These are phyloP conservation scores for Heterotilapia buettikoferi DNA, from an alignment of 2,113 vertebrate genomes.

Conservation along the genomic window DNA sequence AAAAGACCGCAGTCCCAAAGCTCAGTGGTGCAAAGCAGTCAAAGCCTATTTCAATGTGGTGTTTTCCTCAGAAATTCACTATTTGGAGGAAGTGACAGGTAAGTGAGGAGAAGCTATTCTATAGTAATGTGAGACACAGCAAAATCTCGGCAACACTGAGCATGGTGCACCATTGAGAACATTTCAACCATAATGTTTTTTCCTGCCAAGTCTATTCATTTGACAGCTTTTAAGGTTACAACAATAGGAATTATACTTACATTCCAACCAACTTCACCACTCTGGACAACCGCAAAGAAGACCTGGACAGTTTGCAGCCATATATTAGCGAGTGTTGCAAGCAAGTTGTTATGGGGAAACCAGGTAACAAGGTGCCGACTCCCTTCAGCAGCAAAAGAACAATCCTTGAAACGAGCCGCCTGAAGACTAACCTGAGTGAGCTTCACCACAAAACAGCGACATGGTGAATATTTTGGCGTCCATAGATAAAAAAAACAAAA, in stretches of 20 bases:
- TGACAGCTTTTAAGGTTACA: not conserved
- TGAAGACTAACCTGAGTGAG: not conserved
- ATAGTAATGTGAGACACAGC: not conserved
- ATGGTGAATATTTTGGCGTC: not conserved
- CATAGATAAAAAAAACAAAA: rapidly evolving
- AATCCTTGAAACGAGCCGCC: too few species aligned
- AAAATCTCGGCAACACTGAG: not conserved
- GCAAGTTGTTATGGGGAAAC: not conserved
- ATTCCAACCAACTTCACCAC: not conserved
- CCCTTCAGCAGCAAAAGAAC: not conserved
- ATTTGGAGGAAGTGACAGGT: not conserved
- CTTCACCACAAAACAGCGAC: rapidly evolving
- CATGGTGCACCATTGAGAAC: not conserved
- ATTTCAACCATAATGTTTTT: not conserved
- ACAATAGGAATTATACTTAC: not conserved
- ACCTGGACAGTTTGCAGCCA: not conserved
- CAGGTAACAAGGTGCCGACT: not conserved
- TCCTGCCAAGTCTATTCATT: not conserved
- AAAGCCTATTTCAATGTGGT: not conserved
- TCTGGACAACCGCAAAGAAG: not conserved
- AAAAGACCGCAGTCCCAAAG: not conserved
- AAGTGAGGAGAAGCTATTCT: not conserved
- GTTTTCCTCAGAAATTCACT: not conserved
- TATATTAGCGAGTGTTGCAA: rapidly evolving
- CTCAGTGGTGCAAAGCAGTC: not conserved